A percentile compares a stretch with the other conserved stretches of the same genome.
These are phyloP conservation scores for Neuroterus valhalla DNA, from an alignment of 1,140 invertebrate species.

Conservation along the genomic window DNA sequence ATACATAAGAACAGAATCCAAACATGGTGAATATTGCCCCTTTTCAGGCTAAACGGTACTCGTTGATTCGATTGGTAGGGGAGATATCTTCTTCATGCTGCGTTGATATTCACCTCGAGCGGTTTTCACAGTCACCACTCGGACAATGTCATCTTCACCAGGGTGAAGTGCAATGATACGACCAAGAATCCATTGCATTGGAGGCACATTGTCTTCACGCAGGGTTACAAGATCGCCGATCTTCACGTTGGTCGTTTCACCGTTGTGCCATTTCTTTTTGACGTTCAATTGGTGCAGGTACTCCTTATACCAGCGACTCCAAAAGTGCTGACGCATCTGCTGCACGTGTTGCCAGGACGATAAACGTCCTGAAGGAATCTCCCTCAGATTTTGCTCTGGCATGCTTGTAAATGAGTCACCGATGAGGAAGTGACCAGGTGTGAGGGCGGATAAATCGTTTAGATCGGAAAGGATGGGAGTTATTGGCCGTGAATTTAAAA, in stretches of 20 bases:
- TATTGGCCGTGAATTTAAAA: background rate
- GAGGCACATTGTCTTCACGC: background rate
- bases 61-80: too few species aligned
- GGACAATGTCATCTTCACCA: slow-evolving; percentile 42
- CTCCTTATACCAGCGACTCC: too few species aligned
- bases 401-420: background rate
- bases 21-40: too few species aligned
- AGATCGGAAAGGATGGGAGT: background rate
- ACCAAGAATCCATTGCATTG: slow-evolving; percentile 50
- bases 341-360: background rate
- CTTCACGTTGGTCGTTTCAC: too few species aligned
- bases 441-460: background rate
- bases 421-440: background rate
- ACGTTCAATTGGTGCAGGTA: too few species aligned
- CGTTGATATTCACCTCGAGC: background rate
- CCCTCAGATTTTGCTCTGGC: background rate
- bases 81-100: too few species aligned
- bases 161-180: slow-evolving; percentile 32
- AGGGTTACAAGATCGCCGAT: too few species aligned
- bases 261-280: too few species aligned
- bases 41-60: too few species aligned
- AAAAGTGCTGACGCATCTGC: background rate
- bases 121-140: too few species aligned
- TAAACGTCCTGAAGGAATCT: background rate
- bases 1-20: too few species aligned